Conservation (phyloP, 2,888 invertebrate species). For the Drosophila barbarae region DNA sequence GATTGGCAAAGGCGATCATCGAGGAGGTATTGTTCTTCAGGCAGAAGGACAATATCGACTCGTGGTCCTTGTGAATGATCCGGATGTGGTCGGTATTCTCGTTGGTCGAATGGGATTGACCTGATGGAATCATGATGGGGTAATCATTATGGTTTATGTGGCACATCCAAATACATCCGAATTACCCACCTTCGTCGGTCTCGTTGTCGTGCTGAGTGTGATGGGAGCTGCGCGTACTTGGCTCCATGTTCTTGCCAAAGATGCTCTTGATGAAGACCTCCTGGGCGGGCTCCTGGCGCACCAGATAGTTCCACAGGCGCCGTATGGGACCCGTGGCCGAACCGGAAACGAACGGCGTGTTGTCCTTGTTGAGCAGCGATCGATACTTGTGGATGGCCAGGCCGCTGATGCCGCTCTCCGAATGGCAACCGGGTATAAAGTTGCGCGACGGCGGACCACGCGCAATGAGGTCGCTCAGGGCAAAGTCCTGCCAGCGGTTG, state of each 20-base stretch:
- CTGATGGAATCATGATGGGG: constrained; percentile 20
- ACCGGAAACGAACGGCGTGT: constrained; percentile 93
- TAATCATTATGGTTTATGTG: not conserved
- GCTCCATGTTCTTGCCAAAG: constrained; percentile 87
- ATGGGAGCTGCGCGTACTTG: constrained; percentile 52
- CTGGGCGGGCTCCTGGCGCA: constrained; percentile 94
- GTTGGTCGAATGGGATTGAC: constrained; percentile 64
- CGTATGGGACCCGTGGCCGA: constrained; percentile 87
- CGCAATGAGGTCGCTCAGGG: constrained; percentile 84
- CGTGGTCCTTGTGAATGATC: constrained; percentile 99
- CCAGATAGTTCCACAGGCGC: constrained; percentile 95
- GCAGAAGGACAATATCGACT: constrained; percentile 98
- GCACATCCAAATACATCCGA: not conserved
- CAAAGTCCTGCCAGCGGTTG: constrained; percentile 92
- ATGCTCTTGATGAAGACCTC: constrained; percentile 97
- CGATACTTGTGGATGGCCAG: constrained; percentile 95
- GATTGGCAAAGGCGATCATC: constrained; percentile 94
- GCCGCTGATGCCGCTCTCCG: constrained; percentile 87
- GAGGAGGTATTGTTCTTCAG: constrained; percentile 93
- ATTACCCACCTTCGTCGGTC: constrained; percentile 66
- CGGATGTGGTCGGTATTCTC: constrained; percentile 88
- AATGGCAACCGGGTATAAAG: constrained; percentile 93
- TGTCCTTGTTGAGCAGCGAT: constrained; percentile 93
- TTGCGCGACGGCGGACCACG: constrained; percentile 89
- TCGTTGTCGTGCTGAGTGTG: constrained; percentile 76